A percentile compares a stretch with the other conserved stretches of the same genome.
These are phyloP conservation scores for Scolopax rusticola DNA, from an alignment of 2,797 vertebrate species.

Conservation along the genomic window DNA sequence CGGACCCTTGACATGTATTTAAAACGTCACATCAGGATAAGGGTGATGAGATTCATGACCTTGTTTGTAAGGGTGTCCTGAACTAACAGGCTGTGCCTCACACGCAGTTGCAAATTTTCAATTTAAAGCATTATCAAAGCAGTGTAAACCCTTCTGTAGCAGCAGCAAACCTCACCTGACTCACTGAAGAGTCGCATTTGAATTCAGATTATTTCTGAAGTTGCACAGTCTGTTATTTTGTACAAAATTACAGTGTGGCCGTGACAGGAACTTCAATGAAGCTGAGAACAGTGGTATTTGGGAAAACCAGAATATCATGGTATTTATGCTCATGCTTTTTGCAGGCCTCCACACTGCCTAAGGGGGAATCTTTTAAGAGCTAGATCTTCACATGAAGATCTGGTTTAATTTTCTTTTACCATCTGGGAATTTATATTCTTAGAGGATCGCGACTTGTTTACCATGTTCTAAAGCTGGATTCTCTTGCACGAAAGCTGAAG, in stretches of 20 bases:
- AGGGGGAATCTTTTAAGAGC: not conserved
- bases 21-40: not conserved
- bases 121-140: not conserved
- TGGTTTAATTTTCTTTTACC: not conserved
- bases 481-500: not conserved
- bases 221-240: not conserved
- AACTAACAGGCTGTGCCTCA: not conserved
- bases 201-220: not conserved
- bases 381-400: not conserved
- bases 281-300: not conserved
- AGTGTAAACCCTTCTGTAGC: not conserved
- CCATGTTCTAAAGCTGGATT: not conserved
- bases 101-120: not conserved
- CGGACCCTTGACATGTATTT: not conserved
- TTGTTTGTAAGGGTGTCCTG: not conserved
- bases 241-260: not conserved
- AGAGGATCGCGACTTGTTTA: not conserved
- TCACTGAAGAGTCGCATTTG: not conserved
- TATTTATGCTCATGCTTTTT: not conserved
- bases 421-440: not conserved
- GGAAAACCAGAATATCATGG: not conserved
- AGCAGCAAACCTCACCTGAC: not conserved
- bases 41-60: not conserved
- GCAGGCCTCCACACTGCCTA: not conserved
- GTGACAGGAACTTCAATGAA: not conserved